Conservation (phyloP, 2,797 vertebrate species). For the Enteromius unitaeniatus region DNA sequence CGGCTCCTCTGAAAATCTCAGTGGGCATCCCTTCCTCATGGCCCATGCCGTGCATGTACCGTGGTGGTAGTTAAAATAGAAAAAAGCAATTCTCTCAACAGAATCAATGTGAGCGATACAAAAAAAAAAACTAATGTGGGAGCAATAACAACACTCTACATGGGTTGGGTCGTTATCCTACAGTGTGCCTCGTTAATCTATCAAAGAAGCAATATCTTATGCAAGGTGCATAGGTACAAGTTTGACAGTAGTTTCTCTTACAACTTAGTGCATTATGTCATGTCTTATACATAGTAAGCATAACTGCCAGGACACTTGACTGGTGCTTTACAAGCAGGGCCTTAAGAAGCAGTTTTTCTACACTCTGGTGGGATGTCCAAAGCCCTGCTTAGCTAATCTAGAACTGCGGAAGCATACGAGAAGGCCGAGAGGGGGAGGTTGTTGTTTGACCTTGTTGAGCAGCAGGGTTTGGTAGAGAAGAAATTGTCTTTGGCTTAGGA, state of each 20-base stretch:
- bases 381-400: constrained; percentile 16
- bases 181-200: neutral
- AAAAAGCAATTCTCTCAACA: constrained; percentile 8
- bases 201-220: constrained; percentile 6
- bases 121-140: neutral
- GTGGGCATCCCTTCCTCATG: constrained; percentile 4
- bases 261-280: constrained; percentile 10
- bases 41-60: neutral
- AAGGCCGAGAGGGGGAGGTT: neutral
- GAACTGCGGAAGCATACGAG: neutral
- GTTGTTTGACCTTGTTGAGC: constrained; percentile 21
- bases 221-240: constrained; percentile 22
- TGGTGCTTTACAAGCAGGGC: constrained; percentile 2
- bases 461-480: constrained; percentile 52
- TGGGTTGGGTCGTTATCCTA: neutral
- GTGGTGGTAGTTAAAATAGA: constrained; percentile 3
- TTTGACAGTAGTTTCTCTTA: neutral
- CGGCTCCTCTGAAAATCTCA: constrained; percentile 24
- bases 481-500: constrained; percentile 91
- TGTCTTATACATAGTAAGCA: constrained; percentile 12
- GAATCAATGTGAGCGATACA: neutral
- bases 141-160: neutral
- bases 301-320: constrained; percentile 11
- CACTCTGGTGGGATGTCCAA: neutral
- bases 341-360: constrained; percentile 5